phyloP scores from a whole-genome alignment of 2,888 invertebrate species.

The Cerceris rybyensis region DNA sequence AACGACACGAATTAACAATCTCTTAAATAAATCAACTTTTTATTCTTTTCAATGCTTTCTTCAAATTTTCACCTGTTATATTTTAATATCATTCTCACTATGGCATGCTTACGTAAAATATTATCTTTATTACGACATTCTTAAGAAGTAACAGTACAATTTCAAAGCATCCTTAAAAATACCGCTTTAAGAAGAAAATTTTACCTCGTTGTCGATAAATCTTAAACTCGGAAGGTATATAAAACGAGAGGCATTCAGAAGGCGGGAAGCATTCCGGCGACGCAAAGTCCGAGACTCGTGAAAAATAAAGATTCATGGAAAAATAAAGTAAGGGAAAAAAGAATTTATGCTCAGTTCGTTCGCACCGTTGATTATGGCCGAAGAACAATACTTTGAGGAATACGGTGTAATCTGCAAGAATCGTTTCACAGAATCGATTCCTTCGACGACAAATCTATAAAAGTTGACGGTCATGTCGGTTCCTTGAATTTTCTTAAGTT shows the following conservation, averaged over 20 bases:
- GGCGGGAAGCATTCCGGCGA: slow-evolving; percentile 40
- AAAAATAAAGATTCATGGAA: slow-evolving; percentile 20
- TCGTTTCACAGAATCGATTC: slow-evolving; percentile 11
- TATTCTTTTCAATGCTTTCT: too few relatives aligned
- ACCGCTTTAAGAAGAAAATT: slow-evolving; percentile 16
- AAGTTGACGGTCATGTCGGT: neutral
- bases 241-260: slow-evolving; percentile 56
- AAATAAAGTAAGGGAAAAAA: slow-evolving; percentile 30
- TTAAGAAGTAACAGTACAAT: too few relatives aligned
- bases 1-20: too few relatives aligned
- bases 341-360: slow-evolving; percentile 19
- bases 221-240: slow-evolving; percentile 49
- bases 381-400: neutral
- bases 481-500: neutral
- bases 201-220: slow-evolving; percentile 46
- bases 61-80: too few relatives aligned
- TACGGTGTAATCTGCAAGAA: neutral
- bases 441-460: slow-evolving; percentile 8
- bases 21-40: too few relatives aligned
- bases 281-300: slow-evolving; percentile 47
- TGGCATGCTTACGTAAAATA: too few relatives aligned
- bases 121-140: too few relatives aligned
- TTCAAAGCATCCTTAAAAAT: neutral
- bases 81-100: too few relatives aligned
- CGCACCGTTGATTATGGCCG: neutral